Percentiles rank a stretch among this genome's conserved stretches.
Conservation (phyloP, 2,888 invertebrate species). For the Eilema sororculum region DNA sequence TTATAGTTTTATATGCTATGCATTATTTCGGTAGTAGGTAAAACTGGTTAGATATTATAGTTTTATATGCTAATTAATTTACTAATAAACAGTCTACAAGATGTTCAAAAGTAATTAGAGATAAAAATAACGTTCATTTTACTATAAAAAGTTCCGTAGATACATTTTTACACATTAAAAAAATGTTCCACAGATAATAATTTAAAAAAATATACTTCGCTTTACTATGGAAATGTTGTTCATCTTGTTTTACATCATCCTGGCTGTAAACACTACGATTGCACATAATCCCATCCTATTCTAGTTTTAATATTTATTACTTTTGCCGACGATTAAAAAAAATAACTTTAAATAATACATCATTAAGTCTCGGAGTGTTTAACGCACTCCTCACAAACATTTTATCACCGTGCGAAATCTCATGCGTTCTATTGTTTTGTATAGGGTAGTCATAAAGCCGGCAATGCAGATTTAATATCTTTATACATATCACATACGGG, state of each 20-base stretch:
- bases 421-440: constrained; percentile 53
- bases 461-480: constrained; percentile 14
- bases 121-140: background rate
- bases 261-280: constrained; percentile 8
- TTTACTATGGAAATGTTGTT: background rate
- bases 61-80: too few relatives aligned
- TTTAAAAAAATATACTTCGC: background rate
- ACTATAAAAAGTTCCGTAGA: background rate
- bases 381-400: constrained; percentile 53
- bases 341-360: constrained; percentile 39
- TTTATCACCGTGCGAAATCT: constrained; percentile 66
- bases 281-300: constrained; percentile 16
- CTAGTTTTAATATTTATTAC: constrained; percentile 22
- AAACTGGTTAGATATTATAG: too few relatives aligned
- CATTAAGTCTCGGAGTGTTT: constrained; percentile 40
- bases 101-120: too few relatives aligned
- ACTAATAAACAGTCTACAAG: too few relatives aligned
- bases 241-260: background rate
- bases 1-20: too few relatives aligned
- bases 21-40: too few relatives aligned
- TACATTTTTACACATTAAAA: too few relatives aligned
- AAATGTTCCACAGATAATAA: background rate
- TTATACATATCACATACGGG: constrained; percentile 2
- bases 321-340: constrained; percentile 31
- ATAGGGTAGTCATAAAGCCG: constrained; percentile 46